A percentile compares a stretch with the other conserved stretches of the same genome.
Evolutionary conservation across 2,113 vertebrate genomes (phyloP).

Genomic region (Channa maculata): DNA sequence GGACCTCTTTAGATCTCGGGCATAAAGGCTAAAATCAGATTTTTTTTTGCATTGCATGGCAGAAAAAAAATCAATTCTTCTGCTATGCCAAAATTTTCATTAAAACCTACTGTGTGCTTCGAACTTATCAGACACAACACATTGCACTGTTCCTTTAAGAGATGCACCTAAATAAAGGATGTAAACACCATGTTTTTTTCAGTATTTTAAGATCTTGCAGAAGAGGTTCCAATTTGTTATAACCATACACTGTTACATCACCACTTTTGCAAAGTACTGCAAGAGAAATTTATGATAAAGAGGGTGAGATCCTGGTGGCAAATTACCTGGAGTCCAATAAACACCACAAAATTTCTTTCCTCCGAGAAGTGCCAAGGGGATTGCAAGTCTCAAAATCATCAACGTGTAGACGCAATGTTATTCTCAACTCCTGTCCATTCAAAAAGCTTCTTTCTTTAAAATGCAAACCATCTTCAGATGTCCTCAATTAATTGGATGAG

Average conservation of each 20-base stretch:
- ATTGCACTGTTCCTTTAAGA: conserved; percentile 16
- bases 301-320: conserved; percentile 1
- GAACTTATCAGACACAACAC: conserved; percentile 6
- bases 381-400: conserved; percentile 24
- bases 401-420: conserved; percentile 17
- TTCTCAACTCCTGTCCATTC: conserved; percentile 3
- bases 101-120: conserved; percentile 5
- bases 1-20: background rate
- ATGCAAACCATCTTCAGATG: background rate
- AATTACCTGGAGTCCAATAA: conserved; percentile 8
- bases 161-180: background rate
- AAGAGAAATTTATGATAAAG: conserved; percentile 1
- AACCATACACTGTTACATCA: conserved; percentile 12
- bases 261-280: conserved; percentile 5
- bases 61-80: background rate
- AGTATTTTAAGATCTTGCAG: background rate
- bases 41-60: background rate
- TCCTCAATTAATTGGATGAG: background rate
- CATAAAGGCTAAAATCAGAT: background rate
- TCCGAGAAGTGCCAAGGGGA: conserved; percentile 9
- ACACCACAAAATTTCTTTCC: conserved; percentile 29
- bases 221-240: conserved; percentile 11
- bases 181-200: conserved; percentile 8
- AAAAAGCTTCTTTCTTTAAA: conserved; percentile 10
- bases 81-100: conserved; percentile 2